Conservation (phyloP, 2,797 vertebrate species). For the Avahi laniger region DNA sequence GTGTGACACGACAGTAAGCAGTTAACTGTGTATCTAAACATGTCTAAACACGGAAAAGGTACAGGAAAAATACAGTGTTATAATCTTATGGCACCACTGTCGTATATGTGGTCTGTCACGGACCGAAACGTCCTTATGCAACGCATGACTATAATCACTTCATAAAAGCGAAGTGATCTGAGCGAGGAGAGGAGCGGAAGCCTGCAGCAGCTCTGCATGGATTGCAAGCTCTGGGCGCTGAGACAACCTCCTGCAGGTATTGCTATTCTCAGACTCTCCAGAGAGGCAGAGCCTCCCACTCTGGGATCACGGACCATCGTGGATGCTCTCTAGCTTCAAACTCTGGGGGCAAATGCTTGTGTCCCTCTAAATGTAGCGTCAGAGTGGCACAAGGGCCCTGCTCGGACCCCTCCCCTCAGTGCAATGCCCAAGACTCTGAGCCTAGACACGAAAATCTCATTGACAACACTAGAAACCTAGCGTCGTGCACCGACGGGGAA, state of each 20-base stretch:
- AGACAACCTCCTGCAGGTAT: not conserved
- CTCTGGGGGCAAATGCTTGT: not conserved
- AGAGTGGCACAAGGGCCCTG: not conserved
- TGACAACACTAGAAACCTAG: accelerated
- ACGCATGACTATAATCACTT: not conserved
- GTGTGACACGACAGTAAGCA: not conserved
- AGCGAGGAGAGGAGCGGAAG: not conserved
- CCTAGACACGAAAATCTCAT: not conserved
- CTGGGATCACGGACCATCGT: not conserved
- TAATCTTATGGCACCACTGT: not conserved
- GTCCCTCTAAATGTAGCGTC: not conserved
- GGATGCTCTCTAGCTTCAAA: not conserved
- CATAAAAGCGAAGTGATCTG: not conserved
- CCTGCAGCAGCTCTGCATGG: not conserved
- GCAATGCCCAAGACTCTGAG: not conserved
- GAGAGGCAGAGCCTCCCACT: not conserved
- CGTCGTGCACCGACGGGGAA: accelerated
- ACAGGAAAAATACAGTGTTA: not conserved
- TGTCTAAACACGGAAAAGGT: not conserved
- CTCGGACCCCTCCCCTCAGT: not conserved
- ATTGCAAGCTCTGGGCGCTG: not conserved
- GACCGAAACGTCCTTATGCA: accelerated
- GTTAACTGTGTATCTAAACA: not conserved
- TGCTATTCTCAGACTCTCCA: not conserved
- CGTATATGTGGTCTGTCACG: accelerated